These are phyloP conservation scores for Eptatretus burgeri DNA, from an alignment of 2,113 vertebrate species.

Conservation along the genomic window DNA sequence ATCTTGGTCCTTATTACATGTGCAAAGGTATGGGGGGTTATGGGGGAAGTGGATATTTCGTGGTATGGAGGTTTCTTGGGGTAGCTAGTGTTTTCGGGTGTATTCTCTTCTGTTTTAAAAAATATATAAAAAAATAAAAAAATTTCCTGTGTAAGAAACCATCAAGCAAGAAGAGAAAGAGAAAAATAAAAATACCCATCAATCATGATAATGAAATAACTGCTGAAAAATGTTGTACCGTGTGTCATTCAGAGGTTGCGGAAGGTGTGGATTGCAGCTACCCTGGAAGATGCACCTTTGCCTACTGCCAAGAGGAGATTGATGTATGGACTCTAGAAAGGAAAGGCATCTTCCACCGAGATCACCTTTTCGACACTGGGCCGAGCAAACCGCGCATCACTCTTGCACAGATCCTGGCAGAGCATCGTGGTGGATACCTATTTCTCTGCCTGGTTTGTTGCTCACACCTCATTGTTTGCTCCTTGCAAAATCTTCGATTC, in stretches of 20 bases:
- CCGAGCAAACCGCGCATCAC: conserved; percentile 22
- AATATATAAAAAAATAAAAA: background rate
- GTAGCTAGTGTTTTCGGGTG: background rate
- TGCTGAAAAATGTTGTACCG: conserved; percentile 1
- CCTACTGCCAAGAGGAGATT: conserved; percentile 89
- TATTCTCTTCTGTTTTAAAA: background rate
- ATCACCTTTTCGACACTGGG: conserved; percentile 29
- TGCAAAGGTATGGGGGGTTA: conserved; percentile 48
- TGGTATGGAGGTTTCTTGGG: background rate
- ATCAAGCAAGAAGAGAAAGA: background rate
- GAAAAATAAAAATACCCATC: background rate
- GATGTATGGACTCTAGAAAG: conserved; percentile 82
- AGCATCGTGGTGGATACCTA: conserved; percentile 73
- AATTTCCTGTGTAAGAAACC: background rate
- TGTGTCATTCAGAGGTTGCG: conserved; percentile 33
- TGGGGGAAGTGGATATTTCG: background rate
- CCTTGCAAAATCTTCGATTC: background rate
- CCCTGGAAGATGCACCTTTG: conserved; percentile 72
- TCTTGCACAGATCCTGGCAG: conserved; percentile 49
- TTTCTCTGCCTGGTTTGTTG: conserved; percentile 64
- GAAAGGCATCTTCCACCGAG: conserved; percentile 62
- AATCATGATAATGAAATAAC: background rate
- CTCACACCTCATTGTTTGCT: background rate
- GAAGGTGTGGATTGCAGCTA: conserved; percentile 60
- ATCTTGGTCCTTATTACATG: conserved; percentile 87